Base-by-base conservation (phyloP, 2,797 vertebrate species). In the Phalloptychus januarius region DNA sequence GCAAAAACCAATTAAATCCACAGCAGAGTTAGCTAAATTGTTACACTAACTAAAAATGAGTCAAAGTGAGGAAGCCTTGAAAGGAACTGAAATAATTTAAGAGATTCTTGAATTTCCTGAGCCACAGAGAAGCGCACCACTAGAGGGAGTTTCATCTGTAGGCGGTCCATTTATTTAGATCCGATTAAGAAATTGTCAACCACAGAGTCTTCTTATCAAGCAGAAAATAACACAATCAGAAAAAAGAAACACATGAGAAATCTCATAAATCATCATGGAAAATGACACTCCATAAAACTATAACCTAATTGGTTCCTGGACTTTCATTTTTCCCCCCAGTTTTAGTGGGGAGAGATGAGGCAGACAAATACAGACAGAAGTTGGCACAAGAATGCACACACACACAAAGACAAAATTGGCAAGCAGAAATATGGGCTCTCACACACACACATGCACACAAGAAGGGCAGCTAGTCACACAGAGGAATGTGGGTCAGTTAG, bases 401-500 rank as follows among this genome's bases (percentile, higher is more conserved):
- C 38, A 72, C 48, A 76, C 31, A 70, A 12, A 83, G 18, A 81
- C 33, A 36, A 45, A 78, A 54, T 79, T 82, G 84, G 86, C 79
- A 76, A 79, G 78, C 82, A 80, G 75, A 83, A 79, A 88, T 80
- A 78, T 46, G 50, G 76, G 76, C 40, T 77, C 23, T 63, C 77
- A 80, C 76, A 79, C 75, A 75, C 81, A 52, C 79, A 78, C 80
- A 82, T 69, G 79, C 16, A 23, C 61, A 65, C 63, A 65, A 67
- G 77, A 61, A 85, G 88, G 87, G 85, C 85, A 89, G 75, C 72
- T 44, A 91, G 86, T 89, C 81, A 88, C 82, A 92, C 85, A 56
- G 82, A 89, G 81, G 90, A 93, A 95, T 94, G 90, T 94, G 93
- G 92, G 94, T 94, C 94, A 94, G 90, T 94, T 93, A 93, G 90